Base-by-base conservation (phyloP, 1,140 invertebrate genomes). In the Idris sp. region DNA sequence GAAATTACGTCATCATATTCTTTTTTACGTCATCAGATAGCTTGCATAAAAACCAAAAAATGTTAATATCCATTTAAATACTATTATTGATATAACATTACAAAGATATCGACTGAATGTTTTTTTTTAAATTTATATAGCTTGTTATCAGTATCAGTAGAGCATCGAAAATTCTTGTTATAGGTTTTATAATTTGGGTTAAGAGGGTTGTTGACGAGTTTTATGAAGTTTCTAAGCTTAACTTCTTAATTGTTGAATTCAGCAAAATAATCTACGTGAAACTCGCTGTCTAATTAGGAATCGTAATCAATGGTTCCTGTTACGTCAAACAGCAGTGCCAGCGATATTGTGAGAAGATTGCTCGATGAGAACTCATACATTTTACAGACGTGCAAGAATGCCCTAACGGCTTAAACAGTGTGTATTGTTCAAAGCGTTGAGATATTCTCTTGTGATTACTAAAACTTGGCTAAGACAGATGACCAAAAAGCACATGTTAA, bases 1-100 rank as follows among this genome's bases (percentile, higher is more conserved):
- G 82, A 85, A 83, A 77, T 82, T 73, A 79, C 81, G 79, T 78
- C 53, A 73, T 30, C 56, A 3, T 10, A 5, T 25, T 48, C 25
- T 26, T 51, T 28, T 44, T 44, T 44, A 16, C 7, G 9, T 35
- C 19, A 15, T 33, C 9, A 9, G 8, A 26, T 3, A 31, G 13
- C 14, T 30, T 41, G 25, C 11, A 22, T 28, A 41, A 64, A 58
- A 31, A 44, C 69, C 69, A 41, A 73, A 35, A 73, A 58, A 22
- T n/a, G n/a, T n/a, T n/a, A n/a, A n/a, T n/a, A n/a, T n/a, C n/a
- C n/a, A n/a, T n/a, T n/a, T n/a, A n/a, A n/a, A n/a, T n/a, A n/a
- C n/a, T n/a, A n/a, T n/a, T n/a, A n/a, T n/a, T n/a, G n/a, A n/a
- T n/a, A n/a, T n/a, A n/a, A n/a, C n/a, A n/a, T n/a, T n/a, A n/a